These are phyloP conservation scores for Yponomeuta malinellus DNA, from an alignment of 2,888 invertebrate species.

Conservation along the genomic window DNA sequence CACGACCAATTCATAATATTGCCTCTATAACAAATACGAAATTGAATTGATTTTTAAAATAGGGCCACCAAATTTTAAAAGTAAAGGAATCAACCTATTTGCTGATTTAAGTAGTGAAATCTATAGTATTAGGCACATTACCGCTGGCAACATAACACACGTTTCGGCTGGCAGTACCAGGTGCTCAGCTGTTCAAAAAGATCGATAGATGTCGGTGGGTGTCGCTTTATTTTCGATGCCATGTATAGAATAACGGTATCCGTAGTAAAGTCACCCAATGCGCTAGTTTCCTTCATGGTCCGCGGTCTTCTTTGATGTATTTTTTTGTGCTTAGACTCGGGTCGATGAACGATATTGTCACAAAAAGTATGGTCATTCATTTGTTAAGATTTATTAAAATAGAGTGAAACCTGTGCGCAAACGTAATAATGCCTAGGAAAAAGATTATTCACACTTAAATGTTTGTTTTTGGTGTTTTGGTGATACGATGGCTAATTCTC, in stretches of 20 bases:
- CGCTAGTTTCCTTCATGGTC: constrained; percentile 51
- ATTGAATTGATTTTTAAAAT: background rate
- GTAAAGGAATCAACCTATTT: too few species aligned
- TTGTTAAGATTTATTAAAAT: constrained; percentile 26
- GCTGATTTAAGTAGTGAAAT: background rate
- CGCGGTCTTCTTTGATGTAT: constrained; percentile 54
- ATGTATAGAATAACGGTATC: constrained; percentile 51
- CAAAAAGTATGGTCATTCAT: constrained; percentile 37
- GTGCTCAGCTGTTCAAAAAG: constrained; percentile 59
- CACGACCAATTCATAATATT: background rate
- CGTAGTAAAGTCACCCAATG: constrained; percentile 61
- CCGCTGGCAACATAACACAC: constrained; percentile 2
- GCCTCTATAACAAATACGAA: background rate
- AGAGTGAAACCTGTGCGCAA: constrained; percentile 21
- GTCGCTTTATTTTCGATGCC: constrained; percentile 70
- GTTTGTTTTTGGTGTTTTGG: constrained; percentile 61
- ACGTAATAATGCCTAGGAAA: constrained; percentile 39
- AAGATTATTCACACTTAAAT: background rate
- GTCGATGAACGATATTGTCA: constrained; percentile 49
- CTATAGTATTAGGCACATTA: background rate
- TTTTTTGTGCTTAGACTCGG: constrained; percentile 38
- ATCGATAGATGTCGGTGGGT: constrained; percentile 74
- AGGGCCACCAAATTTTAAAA: background rate
- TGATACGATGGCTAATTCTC: constrained; percentile 78
- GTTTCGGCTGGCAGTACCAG: constrained; percentile 42